These are phyloP conservation scores for Catocala nupta DNA, from an alignment of 2,888 invertebrate genomes.

Conservation along the genomic window DNA sequence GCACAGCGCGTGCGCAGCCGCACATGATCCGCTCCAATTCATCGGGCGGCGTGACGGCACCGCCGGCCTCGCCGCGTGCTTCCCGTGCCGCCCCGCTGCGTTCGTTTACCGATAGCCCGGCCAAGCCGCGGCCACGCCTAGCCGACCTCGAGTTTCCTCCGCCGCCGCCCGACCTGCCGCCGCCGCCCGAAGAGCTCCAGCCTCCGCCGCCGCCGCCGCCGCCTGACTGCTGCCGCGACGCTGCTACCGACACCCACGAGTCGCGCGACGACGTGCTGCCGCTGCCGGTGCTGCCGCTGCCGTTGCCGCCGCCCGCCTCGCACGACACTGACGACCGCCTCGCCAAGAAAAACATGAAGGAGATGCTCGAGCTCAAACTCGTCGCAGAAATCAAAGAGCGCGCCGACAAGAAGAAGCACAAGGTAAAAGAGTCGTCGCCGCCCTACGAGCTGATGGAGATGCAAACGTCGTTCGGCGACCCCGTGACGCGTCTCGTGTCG, in stretches of 20 bases:
- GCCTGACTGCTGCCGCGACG: constrained; percentile 87
- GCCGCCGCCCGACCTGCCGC: constrained; percentile 93
- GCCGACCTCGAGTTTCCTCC: constrained; percentile 96
- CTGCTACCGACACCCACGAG: constrained; percentile 79
- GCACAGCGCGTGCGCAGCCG: constrained; percentile 89
- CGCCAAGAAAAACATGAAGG: constrained; percentile 89
- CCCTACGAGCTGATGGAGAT: constrained; percentile 60
- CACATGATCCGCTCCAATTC: constrained; percentile 97
- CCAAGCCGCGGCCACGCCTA: constrained; percentile 90
- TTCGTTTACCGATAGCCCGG: constrained; percentile 90
- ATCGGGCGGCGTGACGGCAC: constrained; percentile 92
- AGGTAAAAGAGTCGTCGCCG: constrained; percentile 85
- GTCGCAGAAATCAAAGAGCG: constrained; percentile 95
- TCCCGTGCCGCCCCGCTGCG: constrained; percentile 77
- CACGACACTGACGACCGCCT: constrained; percentile 67
- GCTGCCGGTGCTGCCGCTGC: constrained; percentile 83
- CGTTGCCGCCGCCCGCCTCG: constrained; percentile 76
- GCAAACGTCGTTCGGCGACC: constrained; percentile 88
- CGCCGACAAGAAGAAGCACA: constrained; percentile 89
- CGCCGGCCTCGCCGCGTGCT: constrained; percentile 78
- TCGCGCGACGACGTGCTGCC: constrained; percentile 80
- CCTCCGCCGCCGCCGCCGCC: constrained; percentile 80
- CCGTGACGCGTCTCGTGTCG: constrained; percentile 93
- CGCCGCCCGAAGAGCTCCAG: constrained; percentile 90
- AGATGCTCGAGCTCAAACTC: constrained; percentile 93